Percentiles rank a stretch among this genome's conserved stretches.
These are phyloP conservation scores for Eupithecia subumbrata DNA, from an alignment of 2,888 invertebrate species.

Conservation along the genomic window DNA sequence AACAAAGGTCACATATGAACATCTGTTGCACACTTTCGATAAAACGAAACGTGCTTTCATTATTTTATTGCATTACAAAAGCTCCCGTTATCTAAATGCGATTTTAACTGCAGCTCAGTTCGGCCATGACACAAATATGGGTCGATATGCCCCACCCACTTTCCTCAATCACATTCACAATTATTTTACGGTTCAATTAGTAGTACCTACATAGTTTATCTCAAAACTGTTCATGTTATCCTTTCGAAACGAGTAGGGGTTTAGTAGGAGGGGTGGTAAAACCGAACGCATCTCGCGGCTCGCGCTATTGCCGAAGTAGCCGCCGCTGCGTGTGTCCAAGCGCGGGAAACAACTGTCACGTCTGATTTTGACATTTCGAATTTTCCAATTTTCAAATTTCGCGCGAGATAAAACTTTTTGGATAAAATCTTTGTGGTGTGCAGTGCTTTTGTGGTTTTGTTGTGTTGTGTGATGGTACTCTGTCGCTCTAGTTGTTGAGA, in stretches of 20 bases:
- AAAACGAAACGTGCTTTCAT: slow-evolving; percentile 26
- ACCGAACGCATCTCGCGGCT: slow-evolving; percentile 67
- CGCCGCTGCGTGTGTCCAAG: slow-evolving; percentile 67
- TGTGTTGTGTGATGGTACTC: slow-evolving; percentile 82
- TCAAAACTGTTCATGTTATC: slow-evolving; percentile 60
- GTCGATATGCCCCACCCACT: slow-evolving; percentile 38
- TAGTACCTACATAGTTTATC: slow-evolving; percentile 59
- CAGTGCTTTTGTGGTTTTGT: slow-evolving; percentile 56
- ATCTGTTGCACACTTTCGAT: slow-evolving; percentile 20
- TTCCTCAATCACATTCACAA: slow-evolving; percentile 50
- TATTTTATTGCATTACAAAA: slow-evolving; percentile 40
- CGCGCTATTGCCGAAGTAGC: slow-evolving; percentile 69
- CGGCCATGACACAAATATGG: slow-evolving; percentile 46
- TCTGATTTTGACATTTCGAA: slow-evolving; percentile 47
- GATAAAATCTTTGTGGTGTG: slow-evolving; percentile 55
- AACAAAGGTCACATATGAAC: slow-evolving; percentile 21
- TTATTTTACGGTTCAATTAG: slow-evolving; percentile 63
- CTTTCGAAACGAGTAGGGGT: slow-evolving; percentile 81
- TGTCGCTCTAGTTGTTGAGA: slow-evolving; percentile 73
- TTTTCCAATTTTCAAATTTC: slow-evolving; percentile 45
- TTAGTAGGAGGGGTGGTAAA: slow-evolving; percentile 81
- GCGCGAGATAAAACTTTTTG: slow-evolving; percentile 42
- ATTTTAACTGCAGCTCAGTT: slow-evolving; percentile 38
- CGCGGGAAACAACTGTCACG: slow-evolving; percentile 53
- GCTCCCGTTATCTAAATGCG: slow-evolving; percentile 35